phyloP scores from a whole-genome alignment of 2,113 vertebrate species.

The Tetraodon nigroviridis region DNA sequence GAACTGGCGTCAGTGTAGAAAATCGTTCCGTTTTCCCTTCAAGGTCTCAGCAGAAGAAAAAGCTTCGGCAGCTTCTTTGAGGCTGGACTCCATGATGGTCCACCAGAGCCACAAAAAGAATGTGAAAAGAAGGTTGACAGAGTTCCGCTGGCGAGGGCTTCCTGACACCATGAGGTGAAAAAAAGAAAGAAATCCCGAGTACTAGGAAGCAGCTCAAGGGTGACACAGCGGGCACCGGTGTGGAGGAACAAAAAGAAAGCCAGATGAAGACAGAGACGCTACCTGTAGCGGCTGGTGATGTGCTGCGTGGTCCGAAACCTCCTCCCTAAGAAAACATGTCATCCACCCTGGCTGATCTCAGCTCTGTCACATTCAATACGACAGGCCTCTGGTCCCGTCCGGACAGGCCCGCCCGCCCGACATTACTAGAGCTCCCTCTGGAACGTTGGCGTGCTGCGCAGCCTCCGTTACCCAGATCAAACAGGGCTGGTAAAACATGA shows the following conservation, averaged over 20 bases:
- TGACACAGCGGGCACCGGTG: background rate
- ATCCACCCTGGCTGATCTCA: background rate
- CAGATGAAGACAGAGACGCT: background rate
- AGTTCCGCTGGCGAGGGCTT: background rate
- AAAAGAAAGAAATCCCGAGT: background rate
- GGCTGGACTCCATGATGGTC: background rate
- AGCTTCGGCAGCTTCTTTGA: no score
- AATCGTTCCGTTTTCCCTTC: no score
- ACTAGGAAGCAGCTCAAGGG: background rate
- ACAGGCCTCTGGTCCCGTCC: background rate
- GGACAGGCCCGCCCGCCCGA: background rate
- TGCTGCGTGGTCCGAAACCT: background rate
- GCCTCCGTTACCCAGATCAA: no score
- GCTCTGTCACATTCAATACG: background rate
- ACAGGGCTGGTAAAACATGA: no score
- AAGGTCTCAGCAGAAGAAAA: no score
- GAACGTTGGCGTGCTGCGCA: background rate
- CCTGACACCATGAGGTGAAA: background rate
- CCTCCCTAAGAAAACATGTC: background rate
- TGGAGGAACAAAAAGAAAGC: background rate
- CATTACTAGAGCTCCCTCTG: background rate
- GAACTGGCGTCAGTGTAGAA: no score
- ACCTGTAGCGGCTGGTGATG: background rate
- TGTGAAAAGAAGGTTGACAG: background rate
- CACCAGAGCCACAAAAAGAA: slow-evolving; percentile 3